Conservation (phyloP, 2,113 vertebrate species). For the Oplegnathus fasciatus region DNA sequence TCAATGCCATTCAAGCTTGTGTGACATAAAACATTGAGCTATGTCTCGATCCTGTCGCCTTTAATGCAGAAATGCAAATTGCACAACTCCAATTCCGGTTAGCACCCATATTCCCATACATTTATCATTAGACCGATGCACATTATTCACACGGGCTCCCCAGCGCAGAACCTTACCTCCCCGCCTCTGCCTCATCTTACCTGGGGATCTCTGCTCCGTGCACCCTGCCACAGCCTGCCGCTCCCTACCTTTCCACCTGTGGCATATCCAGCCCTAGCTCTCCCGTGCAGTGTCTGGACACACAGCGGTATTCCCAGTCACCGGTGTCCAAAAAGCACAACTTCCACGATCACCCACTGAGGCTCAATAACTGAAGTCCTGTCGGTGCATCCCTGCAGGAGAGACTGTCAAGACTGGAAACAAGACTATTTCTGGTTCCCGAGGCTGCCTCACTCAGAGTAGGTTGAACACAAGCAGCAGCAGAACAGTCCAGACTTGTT, state of each 20-base stretch:
- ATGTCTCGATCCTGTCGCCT: background rate
- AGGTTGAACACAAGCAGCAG: conserved; percentile 54
- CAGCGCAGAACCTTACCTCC: background rate
- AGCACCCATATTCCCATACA: background rate
- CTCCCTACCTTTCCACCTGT: conserved; percentile 73
- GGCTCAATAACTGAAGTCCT: conserved; percentile 17
- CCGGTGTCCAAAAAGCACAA: background rate
- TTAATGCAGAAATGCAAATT: background rate
- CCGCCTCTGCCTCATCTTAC: conserved; percentile 48
- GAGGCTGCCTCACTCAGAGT: conserved; percentile 26
- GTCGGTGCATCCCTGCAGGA: conserved; percentile 59
- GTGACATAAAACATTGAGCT: background rate
- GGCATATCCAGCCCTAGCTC: conserved; percentile 65
- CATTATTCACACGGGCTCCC: no score
- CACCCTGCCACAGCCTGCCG: conserved; percentile 46
- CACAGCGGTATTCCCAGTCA: conserved; percentile 23
- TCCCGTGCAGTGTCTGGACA: background rate
- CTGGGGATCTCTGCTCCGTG: conserved; percentile 51
- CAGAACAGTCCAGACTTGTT: conserved; percentile 83
- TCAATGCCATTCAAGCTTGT: background rate
- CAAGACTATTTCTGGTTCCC: conserved; percentile 43
- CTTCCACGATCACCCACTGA: background rate
- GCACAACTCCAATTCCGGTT: background rate
- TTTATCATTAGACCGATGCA: background rate
- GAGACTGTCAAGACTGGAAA: conserved; percentile 12